These are phyloP conservation scores for Peromyscus attwateri DNA, from an alignment of 2,797 vertebrate genomes.

Conservation along the genomic window DNA sequence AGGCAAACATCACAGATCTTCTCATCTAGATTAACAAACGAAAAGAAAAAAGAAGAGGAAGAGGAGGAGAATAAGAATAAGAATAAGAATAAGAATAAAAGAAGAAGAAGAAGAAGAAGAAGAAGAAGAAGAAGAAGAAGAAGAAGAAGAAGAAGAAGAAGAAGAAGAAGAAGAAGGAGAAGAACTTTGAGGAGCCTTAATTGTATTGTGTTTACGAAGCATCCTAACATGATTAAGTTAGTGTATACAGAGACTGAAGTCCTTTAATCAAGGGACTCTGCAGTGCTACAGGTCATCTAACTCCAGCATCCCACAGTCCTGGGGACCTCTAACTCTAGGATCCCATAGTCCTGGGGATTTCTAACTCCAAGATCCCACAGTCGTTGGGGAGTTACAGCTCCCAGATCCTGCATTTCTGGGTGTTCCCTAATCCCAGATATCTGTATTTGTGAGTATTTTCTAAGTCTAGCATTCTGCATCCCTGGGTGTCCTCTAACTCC, in stretches of 20 bases:
- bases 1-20: neutral
- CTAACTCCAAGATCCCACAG: neutral
- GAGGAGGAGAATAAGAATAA: no score
- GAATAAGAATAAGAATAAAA: accelerated
- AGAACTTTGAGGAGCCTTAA: neutral
- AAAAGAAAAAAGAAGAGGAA: neutral
- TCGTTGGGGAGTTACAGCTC: no score
- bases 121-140: no score
- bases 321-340: neutral
- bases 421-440: no score
- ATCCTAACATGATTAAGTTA: neutral
- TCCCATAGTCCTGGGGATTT: neutral
- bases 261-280: neutral
- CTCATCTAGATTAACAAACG: no score
- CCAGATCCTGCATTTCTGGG: neutral
- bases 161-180: no score
- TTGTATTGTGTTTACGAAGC: neutral
- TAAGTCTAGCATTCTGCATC: neutral
- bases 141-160: no score
- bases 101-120: accelerated
- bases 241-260: neutral
- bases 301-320: neutral
- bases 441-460: neutral
- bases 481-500: neutral
- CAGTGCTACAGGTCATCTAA: neutral